Conservation (phyloP, 2,888 invertebrate genomes). For the Nephrotoma guestfalica region DNA sequence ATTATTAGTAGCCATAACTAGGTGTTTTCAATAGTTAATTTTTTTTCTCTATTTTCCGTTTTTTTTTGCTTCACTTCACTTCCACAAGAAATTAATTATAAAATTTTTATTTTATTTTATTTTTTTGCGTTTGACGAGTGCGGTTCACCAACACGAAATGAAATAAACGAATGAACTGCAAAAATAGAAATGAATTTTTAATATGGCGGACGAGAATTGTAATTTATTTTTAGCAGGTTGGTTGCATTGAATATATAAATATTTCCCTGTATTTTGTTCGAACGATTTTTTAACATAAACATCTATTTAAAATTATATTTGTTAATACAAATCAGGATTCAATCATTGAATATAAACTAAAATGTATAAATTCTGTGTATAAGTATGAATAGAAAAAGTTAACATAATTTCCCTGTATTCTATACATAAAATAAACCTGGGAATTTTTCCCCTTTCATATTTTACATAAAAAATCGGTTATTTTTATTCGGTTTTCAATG, state of each 20-base stretch:
- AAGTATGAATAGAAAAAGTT: background rate
- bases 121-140: background rate
- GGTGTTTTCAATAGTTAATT: background rate
- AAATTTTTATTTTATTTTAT: conserved; percentile 5
- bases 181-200: background rate
- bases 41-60: background rate
- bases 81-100: conserved; percentile 8
- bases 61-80: conserved; percentile 8
- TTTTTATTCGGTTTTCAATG: background rate
- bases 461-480: background rate
- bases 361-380: background rate
- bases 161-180: background rate
- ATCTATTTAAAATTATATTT: too few relatives aligned
- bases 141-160: conserved; percentile 1
- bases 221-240: background rate
- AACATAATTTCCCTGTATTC: background rate
- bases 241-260: background rate
- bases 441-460: background rate
- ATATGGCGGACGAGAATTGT: background rate
- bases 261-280: background rate
- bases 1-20: conserved; percentile 73
- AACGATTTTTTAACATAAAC: too few relatives aligned
- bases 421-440: background rate
- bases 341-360: background rate
- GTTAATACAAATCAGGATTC: too few relatives aligned